Conservation (phyloP, 2,888 invertebrate genomes). For the Parnassius apollo region DNA sequence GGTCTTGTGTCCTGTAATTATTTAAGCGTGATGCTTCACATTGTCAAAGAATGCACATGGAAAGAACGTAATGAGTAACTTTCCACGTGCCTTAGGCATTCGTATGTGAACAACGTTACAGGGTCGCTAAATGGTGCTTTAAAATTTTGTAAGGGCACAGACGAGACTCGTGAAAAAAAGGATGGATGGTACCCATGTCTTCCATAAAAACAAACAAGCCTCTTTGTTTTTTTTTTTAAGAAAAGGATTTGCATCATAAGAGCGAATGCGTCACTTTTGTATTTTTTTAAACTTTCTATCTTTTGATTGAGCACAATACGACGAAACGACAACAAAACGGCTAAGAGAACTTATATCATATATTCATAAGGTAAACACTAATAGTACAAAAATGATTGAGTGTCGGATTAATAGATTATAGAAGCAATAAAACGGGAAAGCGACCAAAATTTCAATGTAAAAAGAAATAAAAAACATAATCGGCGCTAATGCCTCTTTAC, state of each 20-base stretch:
- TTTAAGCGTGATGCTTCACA: conserved; percentile 20
- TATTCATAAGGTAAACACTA: not conserved
- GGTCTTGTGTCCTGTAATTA: conserved; percentile 16
- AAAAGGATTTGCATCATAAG: conserved; percentile 1
- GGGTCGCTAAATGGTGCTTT: conserved; percentile 17
- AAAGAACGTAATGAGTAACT: conserved; percentile 21
- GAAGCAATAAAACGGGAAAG: conserved; percentile 1
- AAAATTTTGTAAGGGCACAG: conserved; percentile 20
- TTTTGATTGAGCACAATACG: not conserved
- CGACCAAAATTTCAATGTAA: conserved; percentile 10
- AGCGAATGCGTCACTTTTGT: conserved; percentile 7
- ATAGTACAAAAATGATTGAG: conserved; percentile 4
- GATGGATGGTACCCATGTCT: conserved; percentile 8
- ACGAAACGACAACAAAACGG: not conserved
- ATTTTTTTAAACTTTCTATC: not conserved
- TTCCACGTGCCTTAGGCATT: conserved; percentile 14
- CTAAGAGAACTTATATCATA: too few species aligned
- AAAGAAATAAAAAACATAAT: conserved; percentile 16
- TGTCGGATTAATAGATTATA: conserved; percentile 9
- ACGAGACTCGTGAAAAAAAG: conserved; percentile 12
- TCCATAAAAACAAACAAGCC: conserved; percentile 19
- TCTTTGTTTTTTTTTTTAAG: conserved; percentile 15
- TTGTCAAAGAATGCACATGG: conserved; percentile 19
- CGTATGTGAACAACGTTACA: conserved; percentile 13
- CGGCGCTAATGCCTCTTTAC: conserved; percentile 24